phyloP scores from a whole-genome alignment of 2,113 vertebrate genomes.

The Anser brachyrhynchus region DNA sequence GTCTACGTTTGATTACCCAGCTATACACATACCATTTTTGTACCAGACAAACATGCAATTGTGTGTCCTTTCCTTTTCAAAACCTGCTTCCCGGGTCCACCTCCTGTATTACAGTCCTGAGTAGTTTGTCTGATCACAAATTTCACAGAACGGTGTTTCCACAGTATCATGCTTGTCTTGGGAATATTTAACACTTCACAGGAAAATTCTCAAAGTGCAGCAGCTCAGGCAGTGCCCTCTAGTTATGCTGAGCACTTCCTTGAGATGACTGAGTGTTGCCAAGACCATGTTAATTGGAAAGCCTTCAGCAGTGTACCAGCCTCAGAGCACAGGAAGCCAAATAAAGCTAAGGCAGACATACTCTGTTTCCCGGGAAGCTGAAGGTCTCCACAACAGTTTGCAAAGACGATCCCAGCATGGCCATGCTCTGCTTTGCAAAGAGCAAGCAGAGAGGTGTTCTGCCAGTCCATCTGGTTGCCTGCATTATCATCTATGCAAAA shows the following conservation, averaged over 20 bases:
- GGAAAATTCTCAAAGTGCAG: neutral
- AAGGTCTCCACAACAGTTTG: neutral
- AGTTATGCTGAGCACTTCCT: neutral
- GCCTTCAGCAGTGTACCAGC: neutral
- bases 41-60: neutral
- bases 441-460: neutral
- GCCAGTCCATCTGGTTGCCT: neutral
- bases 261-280: neutral
- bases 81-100: neutral
- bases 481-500: neutral
- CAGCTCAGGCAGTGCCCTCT: neutral
- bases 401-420: neutral
- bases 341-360: neutral
- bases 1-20: neutral
- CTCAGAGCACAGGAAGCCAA: neutral
- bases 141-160: neutral
- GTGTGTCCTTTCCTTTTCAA: neutral
- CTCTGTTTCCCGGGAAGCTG: neutral
- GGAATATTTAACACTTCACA: rapidly evolving
- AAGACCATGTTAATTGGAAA: neutral
- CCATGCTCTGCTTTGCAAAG: neutral
- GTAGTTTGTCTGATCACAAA: neutral
- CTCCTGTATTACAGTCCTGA: neutral
- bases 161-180: neutral
- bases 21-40: neutral